These are phyloP conservation scores for Scelioninae gen. 2 DNA, from an alignment of 2,888 invertebrate genomes.

Conservation along the genomic window DNA sequence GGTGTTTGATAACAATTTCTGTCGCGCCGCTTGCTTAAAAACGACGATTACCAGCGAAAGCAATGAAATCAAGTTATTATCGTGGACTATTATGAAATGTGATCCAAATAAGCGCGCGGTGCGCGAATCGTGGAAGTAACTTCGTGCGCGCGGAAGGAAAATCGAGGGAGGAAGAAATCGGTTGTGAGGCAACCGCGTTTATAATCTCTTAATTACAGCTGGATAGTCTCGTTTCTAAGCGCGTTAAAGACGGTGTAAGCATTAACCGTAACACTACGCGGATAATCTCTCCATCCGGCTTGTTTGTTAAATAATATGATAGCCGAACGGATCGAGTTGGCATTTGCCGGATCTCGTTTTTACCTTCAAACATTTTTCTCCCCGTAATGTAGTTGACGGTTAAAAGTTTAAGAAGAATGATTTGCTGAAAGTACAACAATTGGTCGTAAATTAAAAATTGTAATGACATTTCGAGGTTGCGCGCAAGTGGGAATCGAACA, in stretches of 20 bases:
- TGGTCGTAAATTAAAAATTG: too few species aligned
- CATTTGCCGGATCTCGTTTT: conserved; percentile 52
- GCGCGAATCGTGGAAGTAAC: conserved; percentile 5
- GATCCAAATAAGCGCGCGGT: conserved; percentile 62
- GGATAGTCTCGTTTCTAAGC: conserved; percentile 62
- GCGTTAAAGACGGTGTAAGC: conserved; percentile 64
- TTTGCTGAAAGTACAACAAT: too few species aligned
- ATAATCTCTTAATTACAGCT: conserved; percentile 74
- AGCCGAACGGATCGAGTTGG: conserved; percentile 61
- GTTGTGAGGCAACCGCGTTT: conserved; percentile 70
- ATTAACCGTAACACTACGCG: conserved; percentile 71
- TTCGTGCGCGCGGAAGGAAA: conserved; percentile 8
- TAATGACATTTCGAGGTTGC: too few species aligned
- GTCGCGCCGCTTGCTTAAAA: too few species aligned
- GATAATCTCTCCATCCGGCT: conserved; percentile 73
- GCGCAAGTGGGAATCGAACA: too few species aligned
- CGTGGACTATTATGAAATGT: conserved; percentile 60
- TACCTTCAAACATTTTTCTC: conserved; percentile 33
- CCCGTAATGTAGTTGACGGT: too few species aligned
- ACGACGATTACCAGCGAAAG: too few species aligned
- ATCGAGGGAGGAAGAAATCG: conserved; percentile 24
- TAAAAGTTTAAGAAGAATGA: too few species aligned
- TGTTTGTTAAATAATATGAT: conserved; percentile 74
- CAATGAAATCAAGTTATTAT: conserved; percentile 13
- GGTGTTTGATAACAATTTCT: too few species aligned